Base-by-base conservation (phyloP, 1,140 invertebrate species). In the Pseudomyrmex gracilis region DNA sequence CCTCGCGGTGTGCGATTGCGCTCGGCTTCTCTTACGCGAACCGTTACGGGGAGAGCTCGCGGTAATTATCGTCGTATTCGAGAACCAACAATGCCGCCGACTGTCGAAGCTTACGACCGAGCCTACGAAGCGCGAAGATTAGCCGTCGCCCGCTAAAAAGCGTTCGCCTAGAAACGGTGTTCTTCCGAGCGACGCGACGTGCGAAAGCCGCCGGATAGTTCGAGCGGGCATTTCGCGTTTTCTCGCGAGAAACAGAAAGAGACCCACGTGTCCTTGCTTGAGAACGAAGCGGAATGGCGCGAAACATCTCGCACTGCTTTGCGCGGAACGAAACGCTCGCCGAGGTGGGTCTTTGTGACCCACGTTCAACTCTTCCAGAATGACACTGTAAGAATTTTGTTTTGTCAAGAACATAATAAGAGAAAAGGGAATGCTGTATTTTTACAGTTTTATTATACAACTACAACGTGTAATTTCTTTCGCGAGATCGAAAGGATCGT, bases 61-160 rank as follows among this genome's bases (percentile, higher is more conserved):
- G 84, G 85, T 88, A 92, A 91, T 92, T 92, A 92, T 91, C 91
- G 85, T 90, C 83, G 82, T 89, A 83, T 86, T 73, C 49, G 63
- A 78, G 80, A 82, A 78, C 83, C 82, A 89, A 88, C 88, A 85
- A 87, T 87, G 84, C 88, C 87, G 73, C 85, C 85, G 78, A 90
- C 91, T 91, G 90, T 91, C 89, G 85, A 91, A 91, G 84, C 64
- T 71, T 55, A 66, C 63, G 78, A 34, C 34, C 83, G 86, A 68
- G 63, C 57, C 57, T 34, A 15, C 68, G 60, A 53, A 53, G 73
- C 66, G 78, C 73, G 83, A 88, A 90, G 87, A 92, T 92, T 92
- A 92, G 87, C 88, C 85, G 67, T 71, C 55, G 82, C 61, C 74
- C 80, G 89, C 90, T 92, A 91, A 92, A 88, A 91, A 82, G 85